phyloP scores from a whole-genome alignment of 2,113 vertebrate species.

The Xiphias gladius region DNA sequence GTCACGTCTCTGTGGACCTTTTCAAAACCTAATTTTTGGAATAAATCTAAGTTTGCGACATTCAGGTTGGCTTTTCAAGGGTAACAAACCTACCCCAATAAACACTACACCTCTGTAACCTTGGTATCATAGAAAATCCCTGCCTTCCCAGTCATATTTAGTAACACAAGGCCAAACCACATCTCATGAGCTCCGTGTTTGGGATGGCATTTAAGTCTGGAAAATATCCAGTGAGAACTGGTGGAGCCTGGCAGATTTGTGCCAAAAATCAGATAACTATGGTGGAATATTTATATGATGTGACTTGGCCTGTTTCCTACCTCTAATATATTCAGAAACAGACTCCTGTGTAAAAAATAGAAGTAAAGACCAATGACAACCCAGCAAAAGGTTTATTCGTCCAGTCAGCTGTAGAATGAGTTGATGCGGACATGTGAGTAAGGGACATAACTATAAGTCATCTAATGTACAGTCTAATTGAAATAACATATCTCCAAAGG shows the following conservation, averaged over 20 bases:
- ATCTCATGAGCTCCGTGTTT: conserved; percentile 33
- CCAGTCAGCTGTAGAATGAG: neutral
- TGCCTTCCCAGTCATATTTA: conserved; percentile 7
- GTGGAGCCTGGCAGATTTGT: conserved; percentile 2
- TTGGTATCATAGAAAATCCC: neutral
- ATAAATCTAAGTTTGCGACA: conserved; percentile 9
- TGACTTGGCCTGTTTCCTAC: neutral
- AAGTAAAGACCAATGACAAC: neutral
- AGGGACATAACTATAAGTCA: conserved; percentile 1
- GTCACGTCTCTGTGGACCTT: conserved; percentile 6
- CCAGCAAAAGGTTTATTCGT: neutral
- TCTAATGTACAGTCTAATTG: neutral
- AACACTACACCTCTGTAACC: conserved; percentile 11
- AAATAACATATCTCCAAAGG: conserved; percentile 6
- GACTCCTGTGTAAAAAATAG: neutral
- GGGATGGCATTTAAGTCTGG: conserved; percentile 27
- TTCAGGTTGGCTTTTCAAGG: conserved; percentile 1
- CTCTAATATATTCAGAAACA: neutral
- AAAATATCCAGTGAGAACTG: conserved; percentile 36
- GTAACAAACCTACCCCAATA: conserved; percentile 2
- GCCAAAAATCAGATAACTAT: conserved; percentile 26
- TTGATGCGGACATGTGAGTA: neutral
- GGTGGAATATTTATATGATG: conserved; percentile 22
- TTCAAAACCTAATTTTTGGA: conserved; percentile 17
- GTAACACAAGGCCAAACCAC: conserved; percentile 30